Evolutionary conservation across 2,888 invertebrate genomes (phyloP).

Genomic region (Lithophane leautieri): DNA sequence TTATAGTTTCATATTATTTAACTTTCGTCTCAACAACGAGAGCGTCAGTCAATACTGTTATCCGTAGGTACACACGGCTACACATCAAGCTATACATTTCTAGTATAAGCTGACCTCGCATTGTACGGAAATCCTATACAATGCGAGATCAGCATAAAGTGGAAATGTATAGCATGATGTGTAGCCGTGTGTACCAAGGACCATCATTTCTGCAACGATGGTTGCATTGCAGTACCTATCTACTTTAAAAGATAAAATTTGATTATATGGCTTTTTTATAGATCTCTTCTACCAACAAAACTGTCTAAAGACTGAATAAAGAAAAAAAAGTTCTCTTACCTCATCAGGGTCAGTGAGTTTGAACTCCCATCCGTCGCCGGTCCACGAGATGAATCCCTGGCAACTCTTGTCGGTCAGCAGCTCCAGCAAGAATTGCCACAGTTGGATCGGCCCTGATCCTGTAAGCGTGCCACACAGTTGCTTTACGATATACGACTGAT

Average conservation of each 20-base stretch:
- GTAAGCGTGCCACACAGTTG: constrained; percentile 87
- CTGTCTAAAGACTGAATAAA: not conserved
- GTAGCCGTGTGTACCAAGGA: no score
- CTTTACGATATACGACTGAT: constrained; percentile 85
- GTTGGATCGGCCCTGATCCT: constrained; percentile 98
- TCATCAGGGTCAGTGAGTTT: constrained; percentile 99
- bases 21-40: not conserved
- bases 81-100: no score
- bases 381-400: constrained; percentile 99
- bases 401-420: constrained; percentile 98
- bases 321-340: constrained; percentile 87
- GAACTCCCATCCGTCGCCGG: constrained; percentile 99
- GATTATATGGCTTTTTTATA: not conserved
- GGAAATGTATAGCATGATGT: no score
- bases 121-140: no score
- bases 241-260: not conserved
- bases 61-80: no score
- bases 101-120: no score
- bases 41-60: not conserved
- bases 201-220: not conserved
- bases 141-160: no score
- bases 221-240: no score
- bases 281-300: not conserved
- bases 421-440: constrained; percentile 99
- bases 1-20: not conserved